Evolutionary conservation across 2,888 invertebrate species (phyloP).

Genomic region (Patella pellucida): DNA sequence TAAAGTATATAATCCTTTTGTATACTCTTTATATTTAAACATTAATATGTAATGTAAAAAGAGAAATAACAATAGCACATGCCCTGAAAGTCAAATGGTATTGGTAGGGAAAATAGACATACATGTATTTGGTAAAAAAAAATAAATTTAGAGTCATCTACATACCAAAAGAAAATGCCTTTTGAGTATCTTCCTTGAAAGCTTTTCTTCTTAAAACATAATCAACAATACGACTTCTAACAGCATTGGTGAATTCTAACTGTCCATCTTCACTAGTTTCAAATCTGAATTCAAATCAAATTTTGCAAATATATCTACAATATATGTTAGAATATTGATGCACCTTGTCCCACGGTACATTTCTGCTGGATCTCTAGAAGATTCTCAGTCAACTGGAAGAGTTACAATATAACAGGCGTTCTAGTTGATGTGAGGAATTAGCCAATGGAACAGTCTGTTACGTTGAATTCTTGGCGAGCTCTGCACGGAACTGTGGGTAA

Average conservation of each 20-base stretch:
- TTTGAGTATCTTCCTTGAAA: slow-evolving; percentile 76
- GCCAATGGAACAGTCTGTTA: too few relatives aligned
- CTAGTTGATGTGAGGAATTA: too few relatives aligned
- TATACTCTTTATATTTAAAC: not conserved
- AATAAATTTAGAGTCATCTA: not conserved
- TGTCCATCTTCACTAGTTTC: slow-evolving; percentile 80
- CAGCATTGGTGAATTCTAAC: slow-evolving; percentile 88
- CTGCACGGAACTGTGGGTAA: too few relatives aligned
- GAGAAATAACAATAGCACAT: not conserved
- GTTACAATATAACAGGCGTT: too few relatives aligned
- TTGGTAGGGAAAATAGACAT: not conserved
- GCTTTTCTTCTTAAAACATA: slow-evolving; percentile 91
- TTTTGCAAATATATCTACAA: too few relatives aligned
- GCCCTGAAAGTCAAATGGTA: not conserved
- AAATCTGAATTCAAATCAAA: slow-evolving; percentile 76
- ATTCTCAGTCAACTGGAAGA: too few relatives aligned
- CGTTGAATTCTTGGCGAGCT: too few relatives aligned
- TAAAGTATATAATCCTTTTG: not conserved
- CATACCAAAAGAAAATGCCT: slow-evolving; percentile 65
- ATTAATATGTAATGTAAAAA: not conserved
- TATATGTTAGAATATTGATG: too few relatives aligned
- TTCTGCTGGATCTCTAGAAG: too few relatives aligned
- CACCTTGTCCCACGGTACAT: too few relatives aligned
- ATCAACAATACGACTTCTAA: slow-evolving; percentile 89
- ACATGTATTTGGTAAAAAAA: not conserved